phyloP scores from a whole-genome alignment of 2,113 vertebrate species.

The Hiodon alosoides region DNA sequence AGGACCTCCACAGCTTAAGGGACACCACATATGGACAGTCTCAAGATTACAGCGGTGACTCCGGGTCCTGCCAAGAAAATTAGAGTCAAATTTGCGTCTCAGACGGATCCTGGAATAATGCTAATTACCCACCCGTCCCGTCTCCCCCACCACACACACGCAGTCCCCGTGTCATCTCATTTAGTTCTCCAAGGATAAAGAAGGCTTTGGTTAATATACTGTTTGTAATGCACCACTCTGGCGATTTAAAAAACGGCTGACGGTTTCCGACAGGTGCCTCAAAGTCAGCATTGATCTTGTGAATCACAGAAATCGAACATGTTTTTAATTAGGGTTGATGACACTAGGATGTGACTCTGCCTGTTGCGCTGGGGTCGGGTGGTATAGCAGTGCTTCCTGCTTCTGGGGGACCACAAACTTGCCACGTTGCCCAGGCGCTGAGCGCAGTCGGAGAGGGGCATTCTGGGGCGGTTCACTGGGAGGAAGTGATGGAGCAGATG shows the following conservation, averaged over 20 bases:
- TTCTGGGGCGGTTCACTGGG: slow-evolving; percentile 7
- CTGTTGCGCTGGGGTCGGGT: too few species aligned
- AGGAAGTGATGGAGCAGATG: not conserved
- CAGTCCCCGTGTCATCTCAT: slow-evolving; percentile 61
- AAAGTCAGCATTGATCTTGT: not conserved
- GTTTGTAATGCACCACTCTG: slow-evolving; percentile 46
- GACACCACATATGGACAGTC: slow-evolving; percentile 60
- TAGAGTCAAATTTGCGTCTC: slow-evolving; percentile 69
- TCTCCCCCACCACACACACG: not conserved
- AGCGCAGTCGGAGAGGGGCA: not conserved
- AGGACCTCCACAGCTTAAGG: slow-evolving; percentile 64
- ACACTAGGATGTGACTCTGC: too few species aligned
- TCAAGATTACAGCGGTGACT: slow-evolving; percentile 66
- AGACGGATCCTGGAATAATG: slow-evolving; percentile 66
- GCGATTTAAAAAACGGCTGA: slow-evolving; percentile 35
- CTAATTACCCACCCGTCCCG: slow-evolving; percentile 53
- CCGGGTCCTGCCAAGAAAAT: slow-evolving; percentile 67
- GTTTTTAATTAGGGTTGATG: too few species aligned
- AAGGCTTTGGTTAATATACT: slow-evolving; percentile 54
- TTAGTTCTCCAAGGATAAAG: slow-evolving; percentile 51
- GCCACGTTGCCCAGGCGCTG: too few species aligned
- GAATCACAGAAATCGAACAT: not conserved
- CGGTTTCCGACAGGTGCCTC: not conserved
- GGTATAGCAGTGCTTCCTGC: not conserved
- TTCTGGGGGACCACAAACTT: not conserved